phyloP scores from a whole-genome alignment of 2,113 vertebrate species.

The Haemorhous mexicanus region DNA sequence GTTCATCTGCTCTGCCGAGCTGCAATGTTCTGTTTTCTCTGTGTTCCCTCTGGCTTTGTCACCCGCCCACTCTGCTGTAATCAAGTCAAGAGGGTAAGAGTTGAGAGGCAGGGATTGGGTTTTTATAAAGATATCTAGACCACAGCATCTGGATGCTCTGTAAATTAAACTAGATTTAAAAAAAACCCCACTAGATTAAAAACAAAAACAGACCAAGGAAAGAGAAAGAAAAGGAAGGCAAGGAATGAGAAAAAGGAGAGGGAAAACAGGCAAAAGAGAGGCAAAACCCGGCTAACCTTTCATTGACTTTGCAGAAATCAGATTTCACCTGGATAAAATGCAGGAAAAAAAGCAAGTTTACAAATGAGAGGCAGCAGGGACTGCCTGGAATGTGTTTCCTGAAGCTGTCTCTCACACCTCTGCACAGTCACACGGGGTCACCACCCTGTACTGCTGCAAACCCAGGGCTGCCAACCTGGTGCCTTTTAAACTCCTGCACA shows the following conservation, averaged over 20 bases:
- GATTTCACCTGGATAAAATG: background rate
- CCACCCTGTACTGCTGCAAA: background rate
- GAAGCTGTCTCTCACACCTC: background rate
- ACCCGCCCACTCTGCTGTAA: background rate
- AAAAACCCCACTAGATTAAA: background rate
- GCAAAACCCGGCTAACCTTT: rapidly evolving
- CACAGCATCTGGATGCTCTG: background rate
- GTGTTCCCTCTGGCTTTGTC: background rate
- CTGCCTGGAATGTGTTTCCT: background rate
- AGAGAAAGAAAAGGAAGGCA: background rate
- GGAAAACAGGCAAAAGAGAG: background rate
- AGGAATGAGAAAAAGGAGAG: background rate
- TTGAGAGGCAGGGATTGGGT: background rate
- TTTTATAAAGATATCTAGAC: background rate
- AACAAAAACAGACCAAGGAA: background rate
- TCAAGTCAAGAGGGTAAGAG: background rate
- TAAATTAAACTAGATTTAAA: background rate
- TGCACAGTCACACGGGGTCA: background rate
- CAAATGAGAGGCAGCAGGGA: background rate
- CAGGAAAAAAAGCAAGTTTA: background rate
- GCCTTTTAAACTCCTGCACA: background rate
- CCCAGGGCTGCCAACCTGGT: background rate
- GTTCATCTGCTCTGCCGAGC: background rate
- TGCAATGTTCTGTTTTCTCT: background rate
- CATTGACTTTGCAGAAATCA: background rate